These are phyloP conservation scores for Chrysopa pallens DNA, from an alignment of 1,140 invertebrate genomes.

Conservation along the genomic window DNA sequence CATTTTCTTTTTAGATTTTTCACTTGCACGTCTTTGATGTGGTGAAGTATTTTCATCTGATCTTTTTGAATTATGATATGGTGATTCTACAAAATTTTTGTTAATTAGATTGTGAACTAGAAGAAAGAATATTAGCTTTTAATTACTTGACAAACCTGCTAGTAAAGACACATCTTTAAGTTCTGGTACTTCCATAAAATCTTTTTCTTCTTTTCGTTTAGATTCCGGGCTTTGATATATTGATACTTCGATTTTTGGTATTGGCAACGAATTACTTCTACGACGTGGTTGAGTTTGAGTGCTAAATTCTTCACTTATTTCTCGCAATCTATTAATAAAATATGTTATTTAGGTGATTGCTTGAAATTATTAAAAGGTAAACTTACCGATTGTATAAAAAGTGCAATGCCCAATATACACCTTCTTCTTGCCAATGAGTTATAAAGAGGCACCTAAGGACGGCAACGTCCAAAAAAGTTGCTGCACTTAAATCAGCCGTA, in stretches of 20 bases:
- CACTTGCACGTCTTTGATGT: slow-evolving; percentile 50
- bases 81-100: slow-evolving; percentile 22
- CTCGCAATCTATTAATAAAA: slow-evolving; percentile 59
- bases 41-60: slow-evolving; percentile 29
- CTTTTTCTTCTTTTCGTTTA: slow-evolving; percentile 47
- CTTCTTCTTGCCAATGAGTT: slow-evolving; percentile 94
- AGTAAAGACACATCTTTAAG: slow-evolving; percentile 37
- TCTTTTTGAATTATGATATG: slow-evolving; percentile 19
- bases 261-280: slow-evolving; percentile 80
- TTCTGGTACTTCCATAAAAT: slow-evolving; percentile 58
- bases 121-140: background rate
- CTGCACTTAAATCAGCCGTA: slow-evolving; percentile 51
- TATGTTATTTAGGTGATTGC: slow-evolving; percentile 2
- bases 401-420: slow-evolving; percentile 92
- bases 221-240: slow-evolving; percentile 58
- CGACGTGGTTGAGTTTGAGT: slow-evolving; percentile 53
- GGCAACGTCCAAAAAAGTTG: slow-evolving; percentile 91
- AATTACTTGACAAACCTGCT: slow-evolving; percentile 18
- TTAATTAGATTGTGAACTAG: background rate
- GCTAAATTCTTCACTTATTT: slow-evolving; percentile 61
- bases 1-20: slow-evolving; percentile 66
- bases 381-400: slow-evolving; percentile 72
- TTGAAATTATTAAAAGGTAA: too few species aligned
- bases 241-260: slow-evolving; percentile 80
- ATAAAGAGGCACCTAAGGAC: slow-evolving; percentile 93